phyloP scores from a whole-genome alignment of 2,797 vertebrate species.

The Sebastes elongatus region DNA sequence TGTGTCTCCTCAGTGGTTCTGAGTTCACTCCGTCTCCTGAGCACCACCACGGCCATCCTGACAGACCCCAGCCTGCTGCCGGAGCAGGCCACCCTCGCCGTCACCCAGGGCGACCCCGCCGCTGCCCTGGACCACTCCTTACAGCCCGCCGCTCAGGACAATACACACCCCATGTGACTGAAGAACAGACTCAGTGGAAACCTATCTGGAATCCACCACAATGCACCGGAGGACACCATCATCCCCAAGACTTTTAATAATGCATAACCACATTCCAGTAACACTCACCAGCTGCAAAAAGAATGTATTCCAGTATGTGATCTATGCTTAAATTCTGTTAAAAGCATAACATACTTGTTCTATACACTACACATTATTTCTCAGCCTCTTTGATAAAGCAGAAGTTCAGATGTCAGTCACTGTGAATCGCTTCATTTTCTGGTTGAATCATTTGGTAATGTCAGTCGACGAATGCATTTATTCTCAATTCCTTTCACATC shows the following conservation, averaged over 20 bases:
- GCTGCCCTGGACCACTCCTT: constrained; percentile 62
- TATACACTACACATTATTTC: constrained; percentile 4
- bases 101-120: constrained; percentile 73
- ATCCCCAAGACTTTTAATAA: constrained; percentile 10
- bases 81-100: constrained; percentile 90
- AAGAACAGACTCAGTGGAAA: constrained; percentile 17
- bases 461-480: background rate
- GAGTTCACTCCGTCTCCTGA: constrained; percentile 93
- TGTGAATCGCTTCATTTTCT: background rate
- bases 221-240: background rate
- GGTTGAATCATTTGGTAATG: background rate
- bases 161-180: constrained; percentile 43
- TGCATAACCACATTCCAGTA: constrained; percentile 12
- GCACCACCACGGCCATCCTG: constrained; percentile 92
- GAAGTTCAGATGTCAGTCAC: background rate
- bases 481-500: constrained; percentile 16
- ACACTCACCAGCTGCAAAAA: constrained; percentile 39
- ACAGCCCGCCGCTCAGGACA: constrained; percentile 45
- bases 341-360: background rate
- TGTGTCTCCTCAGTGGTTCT: constrained; percentile 84
- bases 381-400: background rate
- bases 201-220: background rate
- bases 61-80: constrained; percentile 89
- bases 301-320: constrained; percentile 25
- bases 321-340: background rate